Evolutionary conservation across 2,888 invertebrate genomes (phyloP).

Genomic region (Drosophila kuntzei): DNA sequence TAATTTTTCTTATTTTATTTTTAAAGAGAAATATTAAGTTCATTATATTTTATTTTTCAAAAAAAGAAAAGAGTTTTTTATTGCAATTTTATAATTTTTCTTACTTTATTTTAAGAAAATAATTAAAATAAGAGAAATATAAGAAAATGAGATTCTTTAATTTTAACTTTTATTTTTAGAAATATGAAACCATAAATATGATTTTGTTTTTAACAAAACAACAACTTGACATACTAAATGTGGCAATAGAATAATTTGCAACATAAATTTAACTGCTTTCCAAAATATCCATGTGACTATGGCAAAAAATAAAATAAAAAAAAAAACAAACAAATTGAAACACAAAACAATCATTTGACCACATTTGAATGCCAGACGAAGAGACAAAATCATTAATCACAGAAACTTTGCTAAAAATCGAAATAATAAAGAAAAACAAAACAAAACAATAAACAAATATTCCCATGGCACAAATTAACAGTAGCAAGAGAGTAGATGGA

Average conservation of each 20-base stretch:
- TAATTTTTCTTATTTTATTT: no score
- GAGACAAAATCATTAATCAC: constrained; percentile 47
- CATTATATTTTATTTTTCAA: no score
- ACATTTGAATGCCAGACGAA: constrained; percentile 26
- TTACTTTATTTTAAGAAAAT: no score
- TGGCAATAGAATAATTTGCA: constrained; percentile 23
- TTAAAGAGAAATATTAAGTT: no score
- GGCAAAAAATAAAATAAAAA: constrained; percentile 13
- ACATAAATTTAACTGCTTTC: constrained; percentile 38
- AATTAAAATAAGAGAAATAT: no score
- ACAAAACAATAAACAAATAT: constrained; percentile 47
- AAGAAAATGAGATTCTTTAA: no score
- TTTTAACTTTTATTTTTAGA: no score
- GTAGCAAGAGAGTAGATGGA: constrained; percentile 50
- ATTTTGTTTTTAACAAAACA: not conserved
- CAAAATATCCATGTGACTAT: constrained; percentile 17
- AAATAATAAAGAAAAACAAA: constrained; percentile 20
- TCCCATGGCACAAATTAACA: constrained; percentile 79
- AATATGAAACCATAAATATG: no score
- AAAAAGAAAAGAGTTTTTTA: no score
- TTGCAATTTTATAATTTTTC: no score
- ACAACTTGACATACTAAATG: not conserved
- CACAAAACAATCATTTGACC: constrained; percentile 12
- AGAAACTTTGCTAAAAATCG: constrained; percentile 37
- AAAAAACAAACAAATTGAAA: constrained; percentile 1